Conservation (phyloP, 2,797 vertebrate species). For the Enteromius argenteus region DNA sequence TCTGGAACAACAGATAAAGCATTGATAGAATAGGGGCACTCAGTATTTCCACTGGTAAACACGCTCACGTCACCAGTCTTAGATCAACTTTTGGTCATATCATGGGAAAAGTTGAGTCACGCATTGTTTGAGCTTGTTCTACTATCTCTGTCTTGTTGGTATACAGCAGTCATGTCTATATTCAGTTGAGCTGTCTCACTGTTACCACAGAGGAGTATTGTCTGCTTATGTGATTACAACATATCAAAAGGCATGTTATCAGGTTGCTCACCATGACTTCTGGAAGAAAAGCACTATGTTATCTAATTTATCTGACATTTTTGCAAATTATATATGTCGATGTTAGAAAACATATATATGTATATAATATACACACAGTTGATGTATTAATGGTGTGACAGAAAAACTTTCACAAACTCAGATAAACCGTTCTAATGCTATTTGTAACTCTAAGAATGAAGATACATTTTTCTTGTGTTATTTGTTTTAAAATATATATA, state of each 20-base stretch:
- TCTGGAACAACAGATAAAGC: slow-evolving; percentile 71
- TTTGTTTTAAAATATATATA: too few relatives aligned
- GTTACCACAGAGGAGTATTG: not conserved
- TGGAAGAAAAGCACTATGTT: not conserved
- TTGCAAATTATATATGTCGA: not conserved
- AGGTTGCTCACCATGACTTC: not conserved
- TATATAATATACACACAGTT: too few relatives aligned
- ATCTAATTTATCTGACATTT: not conserved
- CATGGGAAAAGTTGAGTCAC: slow-evolving; percentile 52
- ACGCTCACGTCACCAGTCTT: slow-evolving; percentile 49
- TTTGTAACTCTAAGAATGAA: too few relatives aligned
- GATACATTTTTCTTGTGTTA: too few relatives aligned
- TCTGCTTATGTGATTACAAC: slow-evolving; percentile 12
- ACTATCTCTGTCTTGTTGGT: slow-evolving; percentile 39
- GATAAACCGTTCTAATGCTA: too few relatives aligned
- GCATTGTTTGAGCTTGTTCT: slow-evolving; percentile 43
- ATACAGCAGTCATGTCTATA: slow-evolving; percentile 33
- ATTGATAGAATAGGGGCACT: slow-evolving; percentile 40
- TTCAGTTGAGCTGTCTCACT: slow-evolving; percentile 25
- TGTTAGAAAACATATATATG: too few relatives aligned
- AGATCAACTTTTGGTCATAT: slow-evolving; percentile 29
- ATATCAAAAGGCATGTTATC: slow-evolving; percentile 16
- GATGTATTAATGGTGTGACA: too few relatives aligned
- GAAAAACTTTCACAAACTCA: too few relatives aligned
- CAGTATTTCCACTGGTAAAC: slow-evolving; percentile 63